These are phyloP conservation scores for Chinchilla lanigera DNA, from an alignment of 2,113 vertebrate species.

Conservation along the genomic window DNA sequence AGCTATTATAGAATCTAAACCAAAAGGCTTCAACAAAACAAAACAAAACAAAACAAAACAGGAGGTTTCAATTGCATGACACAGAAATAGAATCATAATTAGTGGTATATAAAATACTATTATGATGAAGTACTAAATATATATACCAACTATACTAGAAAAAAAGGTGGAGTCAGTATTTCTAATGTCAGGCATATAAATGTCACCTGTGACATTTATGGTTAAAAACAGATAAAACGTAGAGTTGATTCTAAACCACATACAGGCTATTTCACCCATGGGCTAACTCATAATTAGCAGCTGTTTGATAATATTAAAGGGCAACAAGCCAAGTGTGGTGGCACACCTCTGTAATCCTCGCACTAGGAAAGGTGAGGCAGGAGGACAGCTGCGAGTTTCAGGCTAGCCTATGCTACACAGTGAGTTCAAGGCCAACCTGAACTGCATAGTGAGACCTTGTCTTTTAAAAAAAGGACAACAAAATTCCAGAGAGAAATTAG, in stretches of 20 bases:
- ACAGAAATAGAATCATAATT: not conserved
- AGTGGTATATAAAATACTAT: not conserved
- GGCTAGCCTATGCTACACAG: not conserved
- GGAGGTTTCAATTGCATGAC: not conserved
- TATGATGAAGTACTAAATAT: not conserved
- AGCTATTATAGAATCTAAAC: not conserved
- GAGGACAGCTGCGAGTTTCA: not conserved
- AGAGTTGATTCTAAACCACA: slow-evolving; percentile 28
- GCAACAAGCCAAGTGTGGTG: not conserved
- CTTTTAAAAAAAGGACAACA: not conserved
- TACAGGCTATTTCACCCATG: not conserved
- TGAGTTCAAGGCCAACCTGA: not conserved
- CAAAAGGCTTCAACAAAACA: not conserved
- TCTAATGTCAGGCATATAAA: not conserved
- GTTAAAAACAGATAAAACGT: slow-evolving; percentile 44
- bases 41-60: not conserved
- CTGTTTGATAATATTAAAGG: not conserved
- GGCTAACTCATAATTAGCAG: not conserved
- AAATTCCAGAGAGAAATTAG: not conserved
- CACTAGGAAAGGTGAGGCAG: not conserved
- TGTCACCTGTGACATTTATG: not conserved
- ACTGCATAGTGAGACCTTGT: not conserved
- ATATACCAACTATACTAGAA: not conserved
- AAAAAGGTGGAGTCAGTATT: not conserved
- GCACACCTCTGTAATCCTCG: not conserved